Conservation (phyloP, 2,113 vertebrate species). For the Puntigrus tetrazona region DNA sequence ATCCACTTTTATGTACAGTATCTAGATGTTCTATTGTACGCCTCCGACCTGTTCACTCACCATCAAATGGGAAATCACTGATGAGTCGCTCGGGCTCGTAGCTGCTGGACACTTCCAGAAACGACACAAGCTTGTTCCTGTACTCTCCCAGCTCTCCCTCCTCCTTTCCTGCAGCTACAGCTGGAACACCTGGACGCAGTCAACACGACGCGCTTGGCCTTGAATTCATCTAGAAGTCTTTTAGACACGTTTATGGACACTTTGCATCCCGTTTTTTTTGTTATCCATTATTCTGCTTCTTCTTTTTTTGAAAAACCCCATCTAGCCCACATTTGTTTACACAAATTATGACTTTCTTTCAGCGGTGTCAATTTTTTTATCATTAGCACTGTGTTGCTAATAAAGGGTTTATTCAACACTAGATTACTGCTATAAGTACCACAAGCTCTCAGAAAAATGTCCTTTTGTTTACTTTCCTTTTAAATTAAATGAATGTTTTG, state of each 20-base stretch:
- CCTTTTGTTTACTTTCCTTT: not conserved
- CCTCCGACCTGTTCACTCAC: slow-evolving; percentile 68
- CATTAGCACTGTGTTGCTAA: not conserved
- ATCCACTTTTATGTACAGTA: no score
- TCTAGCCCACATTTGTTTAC: not conserved
- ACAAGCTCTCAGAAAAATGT: not conserved
- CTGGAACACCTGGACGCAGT: slow-evolving; percentile 63
- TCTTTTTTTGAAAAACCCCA: not conserved
- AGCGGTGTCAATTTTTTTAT: no score
- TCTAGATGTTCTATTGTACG: not conserved
- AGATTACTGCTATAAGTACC: not conserved
- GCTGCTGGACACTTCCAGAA: slow-evolving; percentile 86
- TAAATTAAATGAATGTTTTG: not conserved
- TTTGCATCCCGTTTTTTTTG: not conserved
- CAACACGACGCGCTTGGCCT: not conserved
- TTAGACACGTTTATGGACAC: not conserved
- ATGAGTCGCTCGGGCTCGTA: slow-evolving; percentile 92
- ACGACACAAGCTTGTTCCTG: slow-evolving; percentile 85
- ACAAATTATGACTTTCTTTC: not conserved
- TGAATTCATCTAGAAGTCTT: not conserved
- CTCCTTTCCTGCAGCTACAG: slow-evolving; percentile 87
- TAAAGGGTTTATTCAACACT: not conserved
- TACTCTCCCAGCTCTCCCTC: slow-evolving; percentile 88
- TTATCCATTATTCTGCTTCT: no score
- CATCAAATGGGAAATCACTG: slow-evolving; percentile 97